Evolutionary conservation across 2,888 invertebrate genomes (phyloP), one percentile per base, ranked within the genome.

Genomic region (Plutella xylostella): DNA sequence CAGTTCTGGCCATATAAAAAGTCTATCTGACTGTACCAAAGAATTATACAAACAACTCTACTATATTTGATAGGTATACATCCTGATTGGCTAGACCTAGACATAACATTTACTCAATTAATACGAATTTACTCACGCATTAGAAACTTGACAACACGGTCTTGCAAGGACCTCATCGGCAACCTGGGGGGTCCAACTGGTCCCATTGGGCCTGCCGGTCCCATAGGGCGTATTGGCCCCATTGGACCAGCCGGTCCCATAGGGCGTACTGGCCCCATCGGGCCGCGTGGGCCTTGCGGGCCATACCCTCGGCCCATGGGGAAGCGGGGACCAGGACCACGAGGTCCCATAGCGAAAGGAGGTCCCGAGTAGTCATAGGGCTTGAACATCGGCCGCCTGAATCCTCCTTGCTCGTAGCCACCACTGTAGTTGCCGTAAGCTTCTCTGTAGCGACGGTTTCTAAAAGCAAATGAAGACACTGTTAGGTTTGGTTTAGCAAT

Each of bases 361-460:
- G 15, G 25, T 2, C 38, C 38, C 4, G 12, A 18, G 11, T 18
- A 15, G 15, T 15, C 17, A 4, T 37, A 37, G 4, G 37, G 37
- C 9, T 4, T 4, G 15, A 40, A 40, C 17, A 6, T 14, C 6
- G 21, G 7, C 4, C 11, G 28, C 25, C 28, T 14, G 19, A 17
- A 9, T 1, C 43, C 35, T 7, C 14, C 20, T 14, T 12, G 22
- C 3, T 9, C 18, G 21, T 45, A 45, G 2, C 45, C 45, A 15
- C 73, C 73, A 19, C 54, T 58, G 48, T 75, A 73, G 50, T 65
- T 52, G 25, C 73, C 73, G 56, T 65, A 75, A 7, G 74, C 74
- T 55, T 68, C 61, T 45, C 56, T 58, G 45, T 73, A 75, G 7
- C 61, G 64, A n/a, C n/a, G n/a, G n/a, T n/a, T n/a, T n/a, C n/a